Percentiles rank a stretch among this genome's conserved stretches.
These are phyloP conservation scores for Leptinotarsa lineolata DNA, from an alignment of 1,140 invertebrate genomes.

Conservation along the genomic window DNA sequence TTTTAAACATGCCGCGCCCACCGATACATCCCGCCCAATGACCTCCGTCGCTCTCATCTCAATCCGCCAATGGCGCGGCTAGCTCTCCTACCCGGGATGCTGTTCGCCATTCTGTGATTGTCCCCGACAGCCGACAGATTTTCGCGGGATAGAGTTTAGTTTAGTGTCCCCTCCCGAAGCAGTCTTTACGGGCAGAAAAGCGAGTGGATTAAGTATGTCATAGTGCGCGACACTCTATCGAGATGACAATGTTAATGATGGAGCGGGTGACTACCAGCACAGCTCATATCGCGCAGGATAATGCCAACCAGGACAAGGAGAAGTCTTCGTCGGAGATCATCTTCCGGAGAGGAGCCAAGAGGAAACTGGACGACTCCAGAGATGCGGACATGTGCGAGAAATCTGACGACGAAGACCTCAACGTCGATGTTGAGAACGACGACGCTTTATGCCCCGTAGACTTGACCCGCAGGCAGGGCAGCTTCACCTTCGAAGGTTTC, in stretches of 20 bases:
- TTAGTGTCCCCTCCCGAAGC: slow-evolving; percentile 44
- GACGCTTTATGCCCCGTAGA: slow-evolving; percentile 56
- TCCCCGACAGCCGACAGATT: slow-evolving; percentile 37
- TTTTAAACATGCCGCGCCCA: slow-evolving; percentile 43
- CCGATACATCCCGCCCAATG: slow-evolving; percentile 36
- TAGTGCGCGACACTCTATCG: slow-evolving; percentile 37
- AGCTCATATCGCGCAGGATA: slow-evolving; percentile 44
- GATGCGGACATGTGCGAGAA: slow-evolving; percentile 53
- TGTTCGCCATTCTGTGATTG: slow-evolving; percentile 47
- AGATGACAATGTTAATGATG: slow-evolving; percentile 60
- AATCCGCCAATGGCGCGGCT: slow-evolving; percentile 32
- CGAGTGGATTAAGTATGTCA: slow-evolving; percentile 30
- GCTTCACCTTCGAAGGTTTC: slow-evolving; percentile 43
- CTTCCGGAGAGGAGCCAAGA: slow-evolving; percentile 39
- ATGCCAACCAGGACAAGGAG: slow-evolving; percentile 33
- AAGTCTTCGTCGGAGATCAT: slow-evolving; percentile 32
- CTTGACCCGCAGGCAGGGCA: slow-evolving; percentile 53
- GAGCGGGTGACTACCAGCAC: slow-evolving; percentile 54
- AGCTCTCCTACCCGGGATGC: slow-evolving; percentile 28
- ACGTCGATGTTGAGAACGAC: slow-evolving; percentile 57
- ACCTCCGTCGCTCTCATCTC: slow-evolving; percentile 20
- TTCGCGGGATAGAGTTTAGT: slow-evolving; percentile 41
- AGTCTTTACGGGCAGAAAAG: neutral
- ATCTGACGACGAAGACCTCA: slow-evolving; percentile 53
- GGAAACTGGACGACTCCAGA: slow-evolving; percentile 49